These are phyloP conservation scores for Metaphire vulgaris DNA, from an alignment of 1,140 invertebrate species.

Conservation along the genomic window DNA sequence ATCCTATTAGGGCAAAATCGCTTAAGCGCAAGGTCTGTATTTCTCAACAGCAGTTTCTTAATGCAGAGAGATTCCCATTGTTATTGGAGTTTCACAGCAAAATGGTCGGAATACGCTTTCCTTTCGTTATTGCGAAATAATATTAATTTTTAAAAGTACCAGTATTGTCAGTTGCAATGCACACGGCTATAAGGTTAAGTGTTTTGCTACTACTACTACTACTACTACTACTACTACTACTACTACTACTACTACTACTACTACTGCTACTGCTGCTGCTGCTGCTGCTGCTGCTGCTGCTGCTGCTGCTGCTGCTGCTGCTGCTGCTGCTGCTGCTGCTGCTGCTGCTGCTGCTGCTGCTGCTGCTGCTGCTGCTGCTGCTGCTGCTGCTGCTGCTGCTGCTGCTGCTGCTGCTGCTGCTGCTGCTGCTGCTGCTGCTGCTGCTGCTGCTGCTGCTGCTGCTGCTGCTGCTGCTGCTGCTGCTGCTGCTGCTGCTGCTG, in stretches of 20 bases:
- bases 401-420: slow-evolving; percentile 9
- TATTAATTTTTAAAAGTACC: too few relatives aligned
- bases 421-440: slow-evolving; percentile 9
- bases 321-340: slow-evolving; percentile 9
- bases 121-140: too few relatives aligned
- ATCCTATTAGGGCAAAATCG: background rate
- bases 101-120: too few relatives aligned
- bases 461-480: slow-evolving; percentile 9
- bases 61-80: too few relatives aligned
- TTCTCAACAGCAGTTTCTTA: background rate
- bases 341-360: slow-evolving; percentile 9
- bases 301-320: slow-evolving; percentile 9
- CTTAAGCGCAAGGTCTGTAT: background rate
- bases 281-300: slow-evolving; percentile 9
- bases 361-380: slow-evolving; percentile 9
- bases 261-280: slow-evolving; percentile 9
- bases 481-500: slow-evolving; percentile 9
- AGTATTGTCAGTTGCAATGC: too few relatives aligned
- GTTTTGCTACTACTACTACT: slow-evolving; percentile 7
- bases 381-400: slow-evolving; percentile 9
- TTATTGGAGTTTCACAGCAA: too few relatives aligned
- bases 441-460: slow-evolving; percentile 9
- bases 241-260: slow-evolving; percentile 9
- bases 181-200: too few relatives aligned
- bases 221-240: slow-evolving; percentile 9